phyloP scores from a whole-genome alignment of 1,140 invertebrate species.

The Pentalonia nigronervosa region DNA sequence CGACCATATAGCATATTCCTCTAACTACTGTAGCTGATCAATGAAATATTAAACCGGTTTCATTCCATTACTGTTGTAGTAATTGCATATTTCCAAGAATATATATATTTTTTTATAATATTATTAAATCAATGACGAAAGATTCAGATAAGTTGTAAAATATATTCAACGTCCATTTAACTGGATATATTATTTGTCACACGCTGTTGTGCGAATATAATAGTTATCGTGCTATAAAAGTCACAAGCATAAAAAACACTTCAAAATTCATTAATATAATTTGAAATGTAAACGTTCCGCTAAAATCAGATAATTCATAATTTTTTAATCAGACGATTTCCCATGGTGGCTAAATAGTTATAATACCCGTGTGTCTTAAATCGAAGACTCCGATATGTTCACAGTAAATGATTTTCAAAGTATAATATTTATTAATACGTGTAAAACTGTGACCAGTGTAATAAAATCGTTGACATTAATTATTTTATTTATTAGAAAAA shows the following conservation, averaged over 20 bases:
- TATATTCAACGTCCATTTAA: neutral
- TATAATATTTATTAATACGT: neutral
- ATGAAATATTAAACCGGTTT: slow-evolving; percentile 44
- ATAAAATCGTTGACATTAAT: neutral
- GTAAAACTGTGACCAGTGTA: neutral
- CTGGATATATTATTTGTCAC: neutral
- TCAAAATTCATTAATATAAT: neutral
- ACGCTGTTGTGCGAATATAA: neutral
- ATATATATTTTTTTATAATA: neutral
- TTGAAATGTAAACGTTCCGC: neutral
- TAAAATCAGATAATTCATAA: neutral
- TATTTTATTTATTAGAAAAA: neutral
- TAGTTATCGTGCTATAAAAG: neutral
- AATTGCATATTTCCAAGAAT: slow-evolving; percentile 20
- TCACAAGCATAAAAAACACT: neutral
- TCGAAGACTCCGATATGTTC: neutral
- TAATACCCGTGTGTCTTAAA: neutral
- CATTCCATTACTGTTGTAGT: slow-evolving; percentile 11
- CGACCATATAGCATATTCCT: neutral
- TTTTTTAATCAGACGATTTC: neutral
- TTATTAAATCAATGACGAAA: neutral
- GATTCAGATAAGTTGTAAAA: neutral
- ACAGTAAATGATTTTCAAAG: neutral
- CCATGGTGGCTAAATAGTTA: neutral
- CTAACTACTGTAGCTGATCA: neutral